Evolutionary conservation across 2,797 vertebrate species (phyloP).

Genomic region (Halcyon badia): DNA sequence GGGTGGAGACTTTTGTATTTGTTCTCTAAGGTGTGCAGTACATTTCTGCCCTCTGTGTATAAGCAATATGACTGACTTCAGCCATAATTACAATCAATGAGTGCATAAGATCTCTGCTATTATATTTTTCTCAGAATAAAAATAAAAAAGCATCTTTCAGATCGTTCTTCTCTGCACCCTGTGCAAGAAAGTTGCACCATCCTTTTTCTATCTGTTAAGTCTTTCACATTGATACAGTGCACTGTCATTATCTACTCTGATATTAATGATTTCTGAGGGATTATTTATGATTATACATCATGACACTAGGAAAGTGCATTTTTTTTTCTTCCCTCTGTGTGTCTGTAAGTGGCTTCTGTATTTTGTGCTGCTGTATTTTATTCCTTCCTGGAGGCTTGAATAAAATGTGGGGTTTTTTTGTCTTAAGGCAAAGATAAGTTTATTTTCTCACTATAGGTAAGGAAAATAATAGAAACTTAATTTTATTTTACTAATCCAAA

Average conservation of each 20-base stretch:
- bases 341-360: not conserved
- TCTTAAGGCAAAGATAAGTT: not conserved
- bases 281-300: not conserved
- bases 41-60: not conserved
- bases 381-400: not conserved
- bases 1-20: slow-evolving; percentile 61
- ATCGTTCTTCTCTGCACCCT: not conserved
- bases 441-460: not conserved
- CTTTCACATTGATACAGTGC: not conserved
- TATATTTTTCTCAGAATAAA: not conserved
- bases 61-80: not conserved
- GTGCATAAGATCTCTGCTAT: not conserved
- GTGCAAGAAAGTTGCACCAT: not conserved
- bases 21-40: slow-evolving; percentile 54
- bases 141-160: not conserved
- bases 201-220: not conserved
- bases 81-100: not conserved
- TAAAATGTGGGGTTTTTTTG: not conserved
- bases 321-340: not conserved
- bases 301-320: not conserved
- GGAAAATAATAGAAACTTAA: not conserved
- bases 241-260: not conserved
- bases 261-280: not conserved
- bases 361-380: slow-evolving; percentile 17
- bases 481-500: not conserved